These are phyloP conservation scores for Scelioninae gen. 2 DNA, from an alignment of 2,888 invertebrate genomes.

Conservation along the genomic window DNA sequence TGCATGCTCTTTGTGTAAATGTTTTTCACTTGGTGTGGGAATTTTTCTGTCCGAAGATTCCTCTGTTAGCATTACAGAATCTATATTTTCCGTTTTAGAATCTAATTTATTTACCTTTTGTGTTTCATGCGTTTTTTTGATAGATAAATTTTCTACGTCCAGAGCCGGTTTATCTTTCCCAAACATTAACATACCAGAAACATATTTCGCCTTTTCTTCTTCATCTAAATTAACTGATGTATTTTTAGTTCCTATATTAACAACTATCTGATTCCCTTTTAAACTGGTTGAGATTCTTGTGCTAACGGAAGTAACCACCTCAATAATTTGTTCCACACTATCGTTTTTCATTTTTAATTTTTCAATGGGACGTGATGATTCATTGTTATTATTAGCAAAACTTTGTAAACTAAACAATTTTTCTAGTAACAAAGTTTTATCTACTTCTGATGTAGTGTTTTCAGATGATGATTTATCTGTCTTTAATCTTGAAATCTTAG, in stretches of 20 bases:
- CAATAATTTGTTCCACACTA: conserved; percentile 70
- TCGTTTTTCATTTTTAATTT: conserved; percentile 46
- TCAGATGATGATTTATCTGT: conserved; percentile 34
- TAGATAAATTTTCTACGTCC: conserved; percentile 14
- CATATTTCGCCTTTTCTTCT: conserved; percentile 24
- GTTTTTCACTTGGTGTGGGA: conserved; percentile 60
- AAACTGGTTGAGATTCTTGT: conserved; percentile 71
- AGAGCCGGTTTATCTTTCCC: conserved; percentile 36
- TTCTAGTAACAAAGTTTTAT: conserved; percentile 64
- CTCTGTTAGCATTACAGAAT: conserved; percentile 40
- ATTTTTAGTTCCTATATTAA: conserved; percentile 67
- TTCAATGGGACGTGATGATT: conserved; percentile 20
- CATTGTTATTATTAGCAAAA: conserved; percentile 29
- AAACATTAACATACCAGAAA: conserved; percentile 22
- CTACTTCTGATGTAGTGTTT: conserved; percentile 25
- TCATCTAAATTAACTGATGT: conserved; percentile 50
- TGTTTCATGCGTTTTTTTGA: conserved; percentile 9
- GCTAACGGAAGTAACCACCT: conserved; percentile 74
- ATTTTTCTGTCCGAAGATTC: conserved; percentile 69
- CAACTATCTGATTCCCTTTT: conserved; percentile 65
- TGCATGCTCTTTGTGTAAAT: conserved; percentile 63
- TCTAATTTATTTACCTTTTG: not conserved
- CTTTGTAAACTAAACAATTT: conserved; percentile 65
- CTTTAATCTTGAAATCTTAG: conserved; percentile 75
- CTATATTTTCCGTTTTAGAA: conserved; percentile 8